These are phyloP conservation scores for Drosophila percnosoma DNA, from an alignment of 2,888 invertebrate species.

Conservation along the genomic window DNA sequence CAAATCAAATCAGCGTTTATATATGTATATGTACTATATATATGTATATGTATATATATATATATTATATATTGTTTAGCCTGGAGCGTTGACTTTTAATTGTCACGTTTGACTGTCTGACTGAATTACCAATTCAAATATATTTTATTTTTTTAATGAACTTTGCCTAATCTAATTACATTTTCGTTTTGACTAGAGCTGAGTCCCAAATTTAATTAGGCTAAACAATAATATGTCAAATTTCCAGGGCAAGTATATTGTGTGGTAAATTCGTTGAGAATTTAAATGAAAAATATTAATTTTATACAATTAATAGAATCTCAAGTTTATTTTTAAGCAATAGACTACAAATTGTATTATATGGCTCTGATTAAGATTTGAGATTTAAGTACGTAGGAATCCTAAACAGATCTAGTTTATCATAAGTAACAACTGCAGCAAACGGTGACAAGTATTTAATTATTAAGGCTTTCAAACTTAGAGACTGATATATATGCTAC, in stretches of 20 bases:
- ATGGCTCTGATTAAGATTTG: background rate
- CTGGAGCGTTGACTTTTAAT: background rate
- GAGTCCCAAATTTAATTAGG: constrained; percentile 3
- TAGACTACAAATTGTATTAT: too few species aligned
- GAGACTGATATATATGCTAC: background rate
- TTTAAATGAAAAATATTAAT: background rate
- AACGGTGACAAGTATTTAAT: background rate
- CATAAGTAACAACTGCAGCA: background rate
- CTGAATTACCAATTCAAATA: background rate
- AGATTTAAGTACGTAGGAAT: background rate
- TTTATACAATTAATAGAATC: background rate
- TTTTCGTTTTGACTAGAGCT: background rate
- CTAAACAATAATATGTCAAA: background rate
- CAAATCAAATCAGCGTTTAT: background rate
- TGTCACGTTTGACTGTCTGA: constrained; percentile 21
- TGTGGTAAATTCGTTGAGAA: background rate
- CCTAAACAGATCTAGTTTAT: background rate
- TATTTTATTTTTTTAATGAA: background rate
- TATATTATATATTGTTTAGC: background rate
- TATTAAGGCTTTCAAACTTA: background rate
- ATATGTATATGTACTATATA: background rate
- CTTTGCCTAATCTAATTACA: constrained; percentile 21
- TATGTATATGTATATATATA: background rate
- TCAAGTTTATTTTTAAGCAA: too few species aligned
- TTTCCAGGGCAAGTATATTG: background rate